Percentiles rank a stretch among this genome's conserved stretches.
These are phyloP conservation scores for Euproctis similis DNA, from an alignment of 2,888 invertebrate genomes.

Conservation along the genomic window DNA sequence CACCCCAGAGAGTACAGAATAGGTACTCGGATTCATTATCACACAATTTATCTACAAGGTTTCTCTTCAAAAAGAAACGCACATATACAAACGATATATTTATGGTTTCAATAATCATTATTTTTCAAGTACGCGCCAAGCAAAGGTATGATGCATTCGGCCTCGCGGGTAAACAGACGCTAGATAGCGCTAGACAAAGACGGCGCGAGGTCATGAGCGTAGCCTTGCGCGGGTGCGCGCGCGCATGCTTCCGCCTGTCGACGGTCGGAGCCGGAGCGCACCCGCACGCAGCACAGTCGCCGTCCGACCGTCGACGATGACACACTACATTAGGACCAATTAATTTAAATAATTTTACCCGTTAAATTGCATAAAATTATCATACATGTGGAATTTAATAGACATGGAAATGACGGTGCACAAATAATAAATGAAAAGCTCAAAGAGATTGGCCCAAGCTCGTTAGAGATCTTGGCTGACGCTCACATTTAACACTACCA, in stretches of 20 bases:
- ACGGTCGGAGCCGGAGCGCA: constrained; percentile 35
- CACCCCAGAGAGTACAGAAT: too few relatives aligned
- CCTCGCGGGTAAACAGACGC: constrained; percentile 71
- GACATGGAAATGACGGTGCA: too few relatives aligned
- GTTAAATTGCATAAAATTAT: too few relatives aligned
- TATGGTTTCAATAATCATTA: constrained; percentile 54
- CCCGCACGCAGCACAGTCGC: constrained; percentile 29
- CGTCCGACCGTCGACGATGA: constrained; percentile 35
- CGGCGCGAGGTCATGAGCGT: constrained; percentile 74
- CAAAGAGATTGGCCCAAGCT: too few relatives aligned
- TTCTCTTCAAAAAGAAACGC: constrained; percentile 35
- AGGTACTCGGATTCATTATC: constrained; percentile 31
- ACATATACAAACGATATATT: constrained; percentile 37
- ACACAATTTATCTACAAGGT: constrained; percentile 49
- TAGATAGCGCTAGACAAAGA: constrained; percentile 75
- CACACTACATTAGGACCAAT: too few relatives aligned
- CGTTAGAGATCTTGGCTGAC: too few relatives aligned
- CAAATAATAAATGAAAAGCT: too few relatives aligned
- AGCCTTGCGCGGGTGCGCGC: constrained; percentile 72
- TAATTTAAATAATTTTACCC: too few relatives aligned
- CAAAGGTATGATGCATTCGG: constrained; percentile 71
- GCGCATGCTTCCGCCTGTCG: constrained; percentile 68
- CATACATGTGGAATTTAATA: too few relatives aligned
- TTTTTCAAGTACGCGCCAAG: constrained; percentile 49
- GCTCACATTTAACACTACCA: neutral